Base-by-base conservation (phyloP, 2,797 vertebrate species). In the Holocentrus rufus region DNA sequence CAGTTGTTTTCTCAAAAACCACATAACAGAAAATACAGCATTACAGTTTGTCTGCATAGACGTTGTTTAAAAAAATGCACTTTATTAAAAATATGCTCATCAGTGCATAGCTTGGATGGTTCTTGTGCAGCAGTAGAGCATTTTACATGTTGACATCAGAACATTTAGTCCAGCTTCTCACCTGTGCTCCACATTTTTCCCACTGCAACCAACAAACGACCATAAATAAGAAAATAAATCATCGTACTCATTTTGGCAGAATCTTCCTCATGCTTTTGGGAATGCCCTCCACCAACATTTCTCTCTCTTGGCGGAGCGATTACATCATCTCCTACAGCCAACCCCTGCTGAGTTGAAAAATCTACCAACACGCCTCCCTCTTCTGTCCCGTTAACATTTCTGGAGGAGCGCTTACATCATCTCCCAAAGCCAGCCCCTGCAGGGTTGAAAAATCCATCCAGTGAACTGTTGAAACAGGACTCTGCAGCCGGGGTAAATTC, bases 401-500 rank as follows among this genome's bases (percentile, higher is more conserved):
- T 58, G 6, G n/a, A 39, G 57, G 17, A 72, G 50, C 65, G 72
- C 77, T 79, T 77, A 64, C 50, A 27, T 65, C 34, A 18, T 27
- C 30, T 56, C 17, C 9, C 10, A 34, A 17, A 5, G 14, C 30
- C 22, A 23, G 15, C n/a, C 57, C 52, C 39, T 49, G 31, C 71
- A 55, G 36, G 44, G 58, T 17, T 73, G 71, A 36, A 65, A 78
- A 52, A 44, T 39, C 36, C 60, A 54, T 64, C 52, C 36, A 42
- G 50, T 60, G 25, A 76, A 83, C 61, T 42, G 76, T 67, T 70
- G 69, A 27, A 71, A 61, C 18, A 6, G 1, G 13, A n/a, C 52
- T 53, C 49, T 54, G 63, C 13, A 53, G 63, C 50, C 55, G 74
- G 60, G 73, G 72, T 39, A 73, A 65, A 82, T 78, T 68, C 58